Conservation (phyloP, 2,113 vertebrate species). For the Tautogolabrus adspersus region DNA sequence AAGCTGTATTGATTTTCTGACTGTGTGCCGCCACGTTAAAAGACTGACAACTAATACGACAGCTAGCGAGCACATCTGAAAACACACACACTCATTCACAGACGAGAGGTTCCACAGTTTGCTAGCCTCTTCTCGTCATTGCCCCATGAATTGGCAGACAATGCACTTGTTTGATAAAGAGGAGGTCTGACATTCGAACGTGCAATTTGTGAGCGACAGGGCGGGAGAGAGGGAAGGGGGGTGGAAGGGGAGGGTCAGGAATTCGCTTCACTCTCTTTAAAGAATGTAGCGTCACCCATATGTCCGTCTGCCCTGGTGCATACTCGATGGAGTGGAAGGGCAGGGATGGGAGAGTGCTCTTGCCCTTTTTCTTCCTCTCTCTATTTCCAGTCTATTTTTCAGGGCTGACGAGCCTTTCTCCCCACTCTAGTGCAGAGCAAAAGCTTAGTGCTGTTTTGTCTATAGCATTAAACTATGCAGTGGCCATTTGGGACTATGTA, state of each 20-base stretch:
- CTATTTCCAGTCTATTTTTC: slow-evolving; percentile 70
- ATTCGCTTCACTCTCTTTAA: slow-evolving; percentile 79
- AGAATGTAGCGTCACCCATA: slow-evolving; percentile 81
- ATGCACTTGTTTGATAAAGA: slow-evolving; percentile 80
- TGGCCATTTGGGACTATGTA: slow-evolving; percentile 75
- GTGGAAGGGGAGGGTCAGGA: slow-evolving; percentile 68
- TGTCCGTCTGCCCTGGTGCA: slow-evolving; percentile 78
- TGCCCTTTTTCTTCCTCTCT: slow-evolving; percentile 45
- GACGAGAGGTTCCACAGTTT: slow-evolving; percentile 55
- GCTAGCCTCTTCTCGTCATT: slow-evolving; percentile 70
- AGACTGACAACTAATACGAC: slow-evolving; percentile 64
- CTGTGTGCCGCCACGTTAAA: slow-evolving; percentile 67
- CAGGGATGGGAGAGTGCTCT: slow-evolving; percentile 70
- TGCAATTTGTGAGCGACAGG: slow-evolving; percentile 80
- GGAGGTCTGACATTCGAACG: slow-evolving; percentile 79
- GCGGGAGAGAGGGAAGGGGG: slow-evolving; percentile 47
- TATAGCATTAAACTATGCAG: slow-evolving; percentile 70
- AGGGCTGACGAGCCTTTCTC: slow-evolving; percentile 56
- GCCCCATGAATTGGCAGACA: slow-evolving; percentile 77
- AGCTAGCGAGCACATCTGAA: slow-evolving; percentile 47
- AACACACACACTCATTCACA: slow-evolving; percentile 50
- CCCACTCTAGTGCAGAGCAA: slow-evolving; percentile 54
- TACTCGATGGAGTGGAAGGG: slow-evolving; percentile 77
- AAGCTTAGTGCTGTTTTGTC: slow-evolving; percentile 74
- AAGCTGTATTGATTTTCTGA: slow-evolving; percentile 84